A percentile compares a stretch with the other conserved stretches of the same genome.
Evolutionary conservation across 2,797 vertebrate species (phyloP).

Genomic region (Danio jaintianensis): DNA sequence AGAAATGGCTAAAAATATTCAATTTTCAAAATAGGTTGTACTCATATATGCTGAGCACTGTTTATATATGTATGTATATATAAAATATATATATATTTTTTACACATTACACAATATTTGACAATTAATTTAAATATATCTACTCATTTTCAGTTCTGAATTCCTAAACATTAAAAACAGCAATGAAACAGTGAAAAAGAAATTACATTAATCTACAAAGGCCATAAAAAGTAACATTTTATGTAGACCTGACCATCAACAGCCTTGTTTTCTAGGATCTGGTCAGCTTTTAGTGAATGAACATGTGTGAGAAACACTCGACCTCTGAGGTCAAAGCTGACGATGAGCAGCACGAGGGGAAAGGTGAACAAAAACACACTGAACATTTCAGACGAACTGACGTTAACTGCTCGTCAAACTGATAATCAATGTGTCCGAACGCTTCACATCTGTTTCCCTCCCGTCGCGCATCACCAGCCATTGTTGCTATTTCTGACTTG

Average conservation of each 20-base stretch:
- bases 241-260: not conserved
- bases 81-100: no score
- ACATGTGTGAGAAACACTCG: slow-evolving; percentile 1
- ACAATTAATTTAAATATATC: no score
- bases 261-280: not conserved
- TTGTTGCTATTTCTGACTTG: slow-evolving; percentile 10
- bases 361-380: slow-evolving; percentile 19
- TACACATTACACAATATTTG: no score
- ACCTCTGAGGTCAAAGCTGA: slow-evolving; percentile 34
- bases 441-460: slow-evolving; percentile 26
- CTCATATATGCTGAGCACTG: no score
- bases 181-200: not conserved
- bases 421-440: slow-evolving; percentile 19
- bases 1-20: no score
- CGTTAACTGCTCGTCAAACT: slow-evolving; percentile 8
- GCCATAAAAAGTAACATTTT: no score
- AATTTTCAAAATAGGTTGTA: no score
- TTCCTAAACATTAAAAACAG: not conserved
- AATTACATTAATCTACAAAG: not conserved
- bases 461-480: not conserved
- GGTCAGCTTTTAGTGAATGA: not conserved
- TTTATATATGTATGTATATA: no score
- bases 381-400: not conserved
- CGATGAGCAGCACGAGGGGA: slow-evolving; percentile 14
- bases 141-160: no score